Evolutionary conservation across 1,140 invertebrate species (phyloP), one percentile per base, ranked within the genome.

Genomic region (Bursaphelenchus mucronatus): DNA sequence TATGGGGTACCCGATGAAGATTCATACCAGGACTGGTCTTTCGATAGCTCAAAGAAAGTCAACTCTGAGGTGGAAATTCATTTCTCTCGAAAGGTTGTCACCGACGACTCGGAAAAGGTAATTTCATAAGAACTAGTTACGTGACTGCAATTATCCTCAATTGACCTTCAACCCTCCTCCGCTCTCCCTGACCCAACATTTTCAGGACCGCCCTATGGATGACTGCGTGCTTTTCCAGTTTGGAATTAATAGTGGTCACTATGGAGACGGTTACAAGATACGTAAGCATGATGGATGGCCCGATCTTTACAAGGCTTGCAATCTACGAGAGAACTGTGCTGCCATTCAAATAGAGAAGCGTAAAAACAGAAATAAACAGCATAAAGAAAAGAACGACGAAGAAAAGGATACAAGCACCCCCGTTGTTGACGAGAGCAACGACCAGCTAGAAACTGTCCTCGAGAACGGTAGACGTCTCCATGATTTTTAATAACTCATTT

Each of bases 161-260:
- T 30, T 5, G 30, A 30, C 30, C 30, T 30, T 54, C 8, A 61
- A 8, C 13, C 7, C 41, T 9, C n/a, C 62, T 68, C 19, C 13
- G n/a, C 10, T 19, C 8, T 3, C 30, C 30, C 30, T 30, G 30
- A 30, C 30, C 5, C 30, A 30, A 30, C 30, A 30, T 62, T 51
- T 76, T 44, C 17, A 73, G 73, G 71, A 74, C 45, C 56, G 59
- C 15, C 19, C 61, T 9, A 43, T 74, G 39, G 71, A 75, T 44
- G 74, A 68, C 7, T 76, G 74, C 61, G 74, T 76, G 19, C 56
- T 78, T 9, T 78, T 76, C 15, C 74, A 76, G 61, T 74, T 76
- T 46, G 74, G 46, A 3, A 64, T 73, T 10, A 79, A 76, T 53
- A 19, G 19, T 13, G 74, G 76, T 17, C 30, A 58, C 39, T 76